Evolutionary conservation across 2,888 invertebrate genomes (phyloP), one percentile per base, ranked within the genome.

Genomic region (Drosophila macrothrix): DNA sequence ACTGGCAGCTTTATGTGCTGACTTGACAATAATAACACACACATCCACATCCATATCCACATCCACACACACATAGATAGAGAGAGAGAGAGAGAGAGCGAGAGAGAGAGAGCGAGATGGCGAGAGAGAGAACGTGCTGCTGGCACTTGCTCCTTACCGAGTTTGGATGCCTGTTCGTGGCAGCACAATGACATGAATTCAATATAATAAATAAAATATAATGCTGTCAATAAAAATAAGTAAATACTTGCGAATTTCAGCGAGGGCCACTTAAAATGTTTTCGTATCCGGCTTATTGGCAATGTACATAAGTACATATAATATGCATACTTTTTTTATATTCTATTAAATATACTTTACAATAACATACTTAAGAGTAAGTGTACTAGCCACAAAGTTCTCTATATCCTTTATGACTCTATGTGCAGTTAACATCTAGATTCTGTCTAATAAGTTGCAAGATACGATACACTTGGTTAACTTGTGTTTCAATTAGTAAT

Each of bases 181-280:
- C 84, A 87, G 89, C 78, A 84, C 82, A 88, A 83, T 88, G 88
- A 90, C 88, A 84, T 88, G 83, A 83, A 86, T 90, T 88, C 86
- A 90, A 90, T 90, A 88, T 90, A 88, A 88, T 90, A 88, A 88
- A 90, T 87, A 88, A 90, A 78, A 84, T 89, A 89, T 89, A 90
- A 90, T 82, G 88, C 88, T 88, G 89, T 89, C 89, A 89, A 89
- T 89, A 89, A 89, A 89, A 89, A 89, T 80, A 83, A 88, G 89
- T 84, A 86, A 81, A 84, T 80, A 88, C 80, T 80, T 67, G 55
- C 43, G 65, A 61, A 65, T 73, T 61, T 70, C 58, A 55, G 49
- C 74, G 80, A 67, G 76, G 72, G 67, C 29, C 14, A 29, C 53
- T 28, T 16, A 4, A 39, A 25, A 22, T 7, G 14, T 46, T 16